Evolutionary conservation across 2,888 invertebrate genomes (phyloP), one percentile per base, ranked within the genome.

Genomic region (Napeogenes sylphis): DNA sequence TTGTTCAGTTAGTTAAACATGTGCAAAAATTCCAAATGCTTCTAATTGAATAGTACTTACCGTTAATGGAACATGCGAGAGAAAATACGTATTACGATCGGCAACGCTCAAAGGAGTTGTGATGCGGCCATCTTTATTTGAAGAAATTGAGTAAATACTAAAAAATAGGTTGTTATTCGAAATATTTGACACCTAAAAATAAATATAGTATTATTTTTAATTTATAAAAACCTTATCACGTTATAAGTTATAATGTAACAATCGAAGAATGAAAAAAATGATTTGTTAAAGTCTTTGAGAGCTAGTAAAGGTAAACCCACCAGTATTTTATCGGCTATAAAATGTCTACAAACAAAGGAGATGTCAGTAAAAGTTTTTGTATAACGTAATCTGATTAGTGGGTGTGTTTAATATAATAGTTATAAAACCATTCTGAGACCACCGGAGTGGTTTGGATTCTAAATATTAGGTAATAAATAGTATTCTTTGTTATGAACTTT

Each of bases 301-400:
- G 30, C 30, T 51, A 30, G 30, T 51, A 8, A 30, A 51, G 51
- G 21, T 51, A 30, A 13, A 47, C 47, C 47, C 21, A n/a, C 13
- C 47, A 47, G 47, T 30, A 12, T 51, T 51, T 51, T 51, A 51
- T 51, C 51, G 45, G 38, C 53, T 53, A 53, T 61, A 63, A 53
- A 60, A 55, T 46, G 45, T 57, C 46, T 53, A 46, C 64, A 68
- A 68, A 68, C 62, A 68, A 66, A 64, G 57, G 64, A 63, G 56
- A 58, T 53, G 59, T 69, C 61, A 61, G 61, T 64, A 63, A 59
- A 67, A 61, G 51, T 61, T 66, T 64, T 62, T 58, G 54, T 58
- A 58, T 59, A 62, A 59, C 55, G 58, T 69, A 72, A 72, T 71
- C 69, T 58, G 71, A 69, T 72, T 70, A 68, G 65, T 67, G 62